A percentile compares a stretch with the other conserved stretches of the same genome.
phyloP scores from a whole-genome alignment of 2,888 invertebrate species.

The Caenorhabditis zanzibari region DNA sequence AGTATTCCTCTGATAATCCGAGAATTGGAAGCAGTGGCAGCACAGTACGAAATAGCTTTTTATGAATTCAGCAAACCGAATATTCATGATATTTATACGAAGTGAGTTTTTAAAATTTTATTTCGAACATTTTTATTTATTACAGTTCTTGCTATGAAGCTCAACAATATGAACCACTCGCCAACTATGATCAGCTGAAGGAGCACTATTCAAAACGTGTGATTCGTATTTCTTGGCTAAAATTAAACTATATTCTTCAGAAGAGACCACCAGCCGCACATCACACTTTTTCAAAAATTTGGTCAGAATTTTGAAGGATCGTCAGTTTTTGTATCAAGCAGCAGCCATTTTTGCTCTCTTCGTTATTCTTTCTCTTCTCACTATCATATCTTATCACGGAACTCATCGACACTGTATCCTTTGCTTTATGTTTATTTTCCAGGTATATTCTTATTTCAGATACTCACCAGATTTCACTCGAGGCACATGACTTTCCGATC shows the following conservation, averaged over 20 bases:
- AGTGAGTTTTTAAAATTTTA: constrained; percentile 8
- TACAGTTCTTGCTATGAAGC: constrained; percentile 48
- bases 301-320: constrained; percentile 33
- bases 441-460: constrained; percentile 15
- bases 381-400: constrained; percentile 11
- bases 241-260: background rate
- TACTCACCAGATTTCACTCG: constrained; percentile 30
- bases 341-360: constrained; percentile 15
- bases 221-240: background rate
- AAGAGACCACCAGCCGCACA: constrained; percentile 4
- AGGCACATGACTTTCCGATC: constrained; percentile 18
- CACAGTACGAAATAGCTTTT: constrained; percentile 19
- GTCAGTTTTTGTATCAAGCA: constrained; percentile 23
- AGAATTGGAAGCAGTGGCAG: constrained; percentile 3
- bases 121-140: background rate
- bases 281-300: constrained; percentile 34
- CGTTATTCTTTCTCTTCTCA: constrained; percentile 18
- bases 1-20: constrained; percentile 29
- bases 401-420: background rate
- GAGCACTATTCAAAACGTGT: constrained; percentile 17
- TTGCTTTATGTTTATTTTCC: background rate
- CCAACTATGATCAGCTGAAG: constrained; percentile 33
- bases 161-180: constrained; percentile 31
- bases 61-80: constrained; percentile 43
- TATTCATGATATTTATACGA: constrained; percentile 56